Percentiles rank a stretch among this genome's conserved stretches.
Conservation (phyloP, 2,888 invertebrate species). For the Nomada fabriciana region DNA sequence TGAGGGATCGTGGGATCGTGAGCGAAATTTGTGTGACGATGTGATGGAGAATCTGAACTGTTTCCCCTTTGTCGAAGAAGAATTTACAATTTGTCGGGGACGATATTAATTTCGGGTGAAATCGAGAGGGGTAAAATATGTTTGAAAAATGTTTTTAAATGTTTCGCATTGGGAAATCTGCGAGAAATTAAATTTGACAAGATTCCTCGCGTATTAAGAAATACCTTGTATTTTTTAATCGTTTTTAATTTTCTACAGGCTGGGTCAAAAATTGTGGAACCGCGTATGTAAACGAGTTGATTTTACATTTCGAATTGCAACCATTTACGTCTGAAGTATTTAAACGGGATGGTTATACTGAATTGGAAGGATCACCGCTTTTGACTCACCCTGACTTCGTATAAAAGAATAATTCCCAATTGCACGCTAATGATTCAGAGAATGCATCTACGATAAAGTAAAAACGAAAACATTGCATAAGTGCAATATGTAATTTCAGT, state of each 20-base stretch:
- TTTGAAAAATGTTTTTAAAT: no score
- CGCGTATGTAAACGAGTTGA: accelerated
- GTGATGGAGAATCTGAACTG: no score
- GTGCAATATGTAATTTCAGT: neutral
- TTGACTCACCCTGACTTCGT: neutral
- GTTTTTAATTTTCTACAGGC: neutral
- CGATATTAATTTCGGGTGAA: no score
- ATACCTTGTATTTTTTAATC: slow-evolving; percentile 10
- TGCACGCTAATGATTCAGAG: neutral
- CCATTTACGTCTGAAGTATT: neutral
- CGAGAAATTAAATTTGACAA: no score
- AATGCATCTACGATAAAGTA: neutral
- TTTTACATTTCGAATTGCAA: neutral
- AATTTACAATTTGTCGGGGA: neutral
- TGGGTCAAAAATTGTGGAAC: slow-evolving; percentile 4
- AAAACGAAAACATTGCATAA: neutral
- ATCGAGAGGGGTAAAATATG: no score
- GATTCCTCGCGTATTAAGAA: slow-evolving; percentile 2
- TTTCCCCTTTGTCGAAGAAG: neutral
- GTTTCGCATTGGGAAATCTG: neutral
- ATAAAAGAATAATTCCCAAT: slow-evolving; percentile 6
- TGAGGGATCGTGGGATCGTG: neutral
- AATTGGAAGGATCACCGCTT: neutral
- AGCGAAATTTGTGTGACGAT: neutral
- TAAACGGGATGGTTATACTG: neutral